Evolutionary conservation across 2,888 invertebrate genomes (phyloP), one percentile per base, ranked within the genome.

Genomic region (Magallana nippona): DNA sequence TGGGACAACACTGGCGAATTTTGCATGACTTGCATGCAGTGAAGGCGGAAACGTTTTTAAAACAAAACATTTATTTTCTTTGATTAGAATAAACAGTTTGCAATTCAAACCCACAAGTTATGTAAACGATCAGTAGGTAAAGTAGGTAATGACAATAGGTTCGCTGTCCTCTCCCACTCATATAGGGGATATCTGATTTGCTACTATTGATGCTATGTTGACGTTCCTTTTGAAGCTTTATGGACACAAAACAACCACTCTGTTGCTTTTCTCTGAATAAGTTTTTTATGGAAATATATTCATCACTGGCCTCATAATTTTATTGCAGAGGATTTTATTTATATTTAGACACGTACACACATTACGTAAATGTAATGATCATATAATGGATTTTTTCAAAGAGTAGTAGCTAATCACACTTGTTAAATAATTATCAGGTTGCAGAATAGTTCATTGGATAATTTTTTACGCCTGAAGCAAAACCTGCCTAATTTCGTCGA

Each of bases 231-330:
- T 44, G 44, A 44, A 44, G 44, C 44, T 44, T 44, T 44, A 44
- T 44, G 44, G 8, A 8, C 5, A 8, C 44, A 8, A 44, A 44
- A 44, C 44, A 8, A n/a, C 17, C 60, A n/a, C n/a, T n/a, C n/a
- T 60, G 17, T 17, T 60, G 15, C n/a, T n/a, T 71, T 15, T 71
- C 32, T 71, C 15, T 8, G 10, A 27, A 3, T 27, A 15, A 63
- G n/a, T 71, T 71, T 71, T 22, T 71, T 27, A 71, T 71, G 71
- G 71, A 71, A 71, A 71, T 71, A 13, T 71, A 71, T 71, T 71
- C 71, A 32, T 27, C 71, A 2, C 27, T 71, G 71, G 17, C 71
- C 71, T 27, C 13, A 32, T 5, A 71, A 71, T 71, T 32, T 22
- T 32, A 71, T 8, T 22, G 71, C 27, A 11, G 32, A 71, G 71